These are phyloP conservation scores for Cyclophora punctaria DNA, from an alignment of 2,888 invertebrate genomes.

Conservation along the genomic window DNA sequence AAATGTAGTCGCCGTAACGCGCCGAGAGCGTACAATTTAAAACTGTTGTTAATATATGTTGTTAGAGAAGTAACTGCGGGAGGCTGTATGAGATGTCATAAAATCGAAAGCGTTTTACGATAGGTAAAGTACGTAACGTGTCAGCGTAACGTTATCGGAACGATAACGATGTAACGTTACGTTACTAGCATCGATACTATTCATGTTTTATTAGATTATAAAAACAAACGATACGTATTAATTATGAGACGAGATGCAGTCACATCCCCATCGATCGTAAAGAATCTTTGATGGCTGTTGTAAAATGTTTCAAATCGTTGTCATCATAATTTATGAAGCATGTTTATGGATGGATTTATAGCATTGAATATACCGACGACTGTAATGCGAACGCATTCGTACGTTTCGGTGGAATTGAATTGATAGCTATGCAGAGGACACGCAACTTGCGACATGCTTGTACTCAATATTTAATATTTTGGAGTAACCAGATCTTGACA, in stretches of 20 bases:
- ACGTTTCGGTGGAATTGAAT: too few relatives aligned
- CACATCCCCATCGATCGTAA: slow-evolving; percentile 68
- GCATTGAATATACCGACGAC: slow-evolving; percentile 8
- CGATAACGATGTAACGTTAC: slow-evolving; percentile 44
- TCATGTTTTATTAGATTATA: slow-evolving; percentile 69
- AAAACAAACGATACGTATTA: slow-evolving; percentile 73
- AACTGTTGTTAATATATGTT: slow-evolving; percentile 31
- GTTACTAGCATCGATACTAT: slow-evolving; percentile 49
- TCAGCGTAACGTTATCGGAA: slow-evolving; percentile 33
- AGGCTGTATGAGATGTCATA: slow-evolving; percentile 30
- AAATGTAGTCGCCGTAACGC: slow-evolving; percentile 40
- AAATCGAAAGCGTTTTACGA: slow-evolving; percentile 49
- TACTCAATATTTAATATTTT: too few relatives aligned
- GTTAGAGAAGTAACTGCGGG: slow-evolving; percentile 22
- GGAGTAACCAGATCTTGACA: too few relatives aligned
- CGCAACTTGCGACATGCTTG: too few relatives aligned
- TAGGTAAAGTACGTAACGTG: slow-evolving; percentile 46
- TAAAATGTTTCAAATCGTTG: slow-evolving; percentile 72
- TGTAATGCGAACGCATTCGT: too few relatives aligned
- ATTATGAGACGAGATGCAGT: slow-evolving; percentile 64
- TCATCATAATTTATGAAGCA: slow-evolving; percentile 73
- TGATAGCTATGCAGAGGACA: too few relatives aligned
- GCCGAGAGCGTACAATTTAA: slow-evolving; percentile 36
- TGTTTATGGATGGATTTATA: slow-evolving; percentile 70
- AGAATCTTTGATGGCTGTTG: slow-evolving; percentile 68